Evolutionary conservation across 2,113 vertebrate species (phyloP).

Genomic region (Hippocampus barbouri): DNA sequence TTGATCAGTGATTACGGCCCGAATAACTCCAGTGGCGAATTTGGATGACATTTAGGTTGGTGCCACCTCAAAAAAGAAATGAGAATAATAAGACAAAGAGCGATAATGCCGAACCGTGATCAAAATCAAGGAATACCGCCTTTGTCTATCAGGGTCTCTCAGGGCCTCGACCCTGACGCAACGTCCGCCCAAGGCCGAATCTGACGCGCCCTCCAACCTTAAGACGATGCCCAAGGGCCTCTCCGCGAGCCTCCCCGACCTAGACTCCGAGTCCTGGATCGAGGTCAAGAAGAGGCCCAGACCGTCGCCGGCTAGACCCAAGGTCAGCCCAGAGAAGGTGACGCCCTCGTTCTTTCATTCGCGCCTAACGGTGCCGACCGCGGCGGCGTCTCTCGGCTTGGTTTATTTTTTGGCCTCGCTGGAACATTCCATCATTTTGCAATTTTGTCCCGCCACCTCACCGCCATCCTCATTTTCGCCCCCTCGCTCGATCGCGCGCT

Average conservation of each 20-base stretch:
- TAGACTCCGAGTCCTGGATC: slow-evolving; percentile 97
- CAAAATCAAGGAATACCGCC: not conserved
- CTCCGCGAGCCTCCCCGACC: slow-evolving; percentile 90
- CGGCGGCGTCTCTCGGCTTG: not conserved
- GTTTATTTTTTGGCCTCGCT: not conserved
- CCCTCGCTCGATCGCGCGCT: slow-evolving; percentile 16
- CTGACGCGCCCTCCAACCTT: slow-evolving; percentile 82
- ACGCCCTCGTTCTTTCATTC: not conserved
- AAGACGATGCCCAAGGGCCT: slow-evolving; percentile 96
- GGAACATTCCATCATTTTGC: not conserved
- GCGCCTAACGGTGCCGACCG: not conserved
- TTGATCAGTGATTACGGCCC: not conserved
- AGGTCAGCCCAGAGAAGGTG: slow-evolving; percentile 68
- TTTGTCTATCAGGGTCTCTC: slow-evolving; percentile 71
- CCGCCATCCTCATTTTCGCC: not conserved
- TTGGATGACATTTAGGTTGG: not conserved
- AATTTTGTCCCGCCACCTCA: not conserved
- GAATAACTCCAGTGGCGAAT: not conserved
- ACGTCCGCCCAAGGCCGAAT: slow-evolving; percentile 73
- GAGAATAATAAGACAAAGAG: too few relatives aligned
- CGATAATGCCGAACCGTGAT: too few relatives aligned
- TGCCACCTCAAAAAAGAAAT: too few relatives aligned
- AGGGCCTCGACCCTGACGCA: slow-evolving; percentile 71
- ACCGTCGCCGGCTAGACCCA: slow-evolving; percentile 85
- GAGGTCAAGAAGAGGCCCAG: slow-evolving; percentile 96